Conservation (phyloP, 2,888 invertebrate genomes). For the Caenorhabditis sp. region DNA sequence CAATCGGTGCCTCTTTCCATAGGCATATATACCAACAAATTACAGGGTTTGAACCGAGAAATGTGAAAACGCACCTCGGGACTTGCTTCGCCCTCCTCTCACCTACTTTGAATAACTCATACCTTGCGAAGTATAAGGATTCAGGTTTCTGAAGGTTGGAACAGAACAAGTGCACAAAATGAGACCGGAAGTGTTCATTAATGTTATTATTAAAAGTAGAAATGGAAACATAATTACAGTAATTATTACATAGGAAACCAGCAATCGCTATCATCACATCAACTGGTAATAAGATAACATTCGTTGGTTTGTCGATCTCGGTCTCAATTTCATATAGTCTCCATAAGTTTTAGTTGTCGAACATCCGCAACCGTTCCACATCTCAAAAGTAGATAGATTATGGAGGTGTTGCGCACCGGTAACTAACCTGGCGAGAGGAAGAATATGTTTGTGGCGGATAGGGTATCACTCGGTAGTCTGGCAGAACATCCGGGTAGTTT, state of each 20-base stretch:
- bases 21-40: background rate
- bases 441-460: constrained; percentile 40
- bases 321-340: constrained; percentile 50
- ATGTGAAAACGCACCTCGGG: background rate
- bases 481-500: constrained; percentile 40
- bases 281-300: constrained; percentile 41
- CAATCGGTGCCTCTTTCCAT: no score
- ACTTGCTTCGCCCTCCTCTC: background rate
- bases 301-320: constrained; percentile 39
- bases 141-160: no score
- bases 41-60: background rate
- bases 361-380: constrained; percentile 61
- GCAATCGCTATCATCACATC: constrained; percentile 27
- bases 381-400: constrained; percentile 20
- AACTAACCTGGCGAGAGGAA: constrained; percentile 29
- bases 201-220: constrained; percentile 2
- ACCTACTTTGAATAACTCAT: no score
- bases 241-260: background rate
- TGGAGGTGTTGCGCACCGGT: background rate
- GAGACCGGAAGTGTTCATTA: background rate
- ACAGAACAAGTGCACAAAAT: no score
- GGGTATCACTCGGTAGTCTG: constrained; percentile 37
- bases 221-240: constrained; percentile 23
- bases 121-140: no score
- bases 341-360: constrained; percentile 54